Percentiles rank a stretch among this genome's conserved stretches.
phyloP scores from a whole-genome alignment of 2,888 invertebrate genomes.

The Lepidochrysops patricia region DNA sequence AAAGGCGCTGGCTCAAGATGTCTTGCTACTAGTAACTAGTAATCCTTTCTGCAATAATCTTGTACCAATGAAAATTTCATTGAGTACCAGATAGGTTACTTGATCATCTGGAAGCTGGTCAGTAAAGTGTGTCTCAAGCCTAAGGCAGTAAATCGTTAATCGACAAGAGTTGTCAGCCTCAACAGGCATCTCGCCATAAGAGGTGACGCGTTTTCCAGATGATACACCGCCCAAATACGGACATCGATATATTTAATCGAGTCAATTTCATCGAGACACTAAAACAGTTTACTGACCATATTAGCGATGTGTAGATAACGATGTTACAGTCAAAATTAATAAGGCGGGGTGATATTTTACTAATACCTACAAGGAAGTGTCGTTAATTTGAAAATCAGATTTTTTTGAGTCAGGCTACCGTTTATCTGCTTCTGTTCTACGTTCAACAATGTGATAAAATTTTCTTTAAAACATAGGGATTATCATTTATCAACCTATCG shows the following conservation, averaged over 20 bases:
- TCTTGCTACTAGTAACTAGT: too few species aligned
- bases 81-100: too few species aligned
- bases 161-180: slow-evolving; percentile 23
- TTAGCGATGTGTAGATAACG: slow-evolving; percentile 28
- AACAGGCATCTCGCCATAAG: slow-evolving; percentile 32
- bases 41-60: too few species aligned
- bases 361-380: not conserved
- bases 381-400: not conserved
- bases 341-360: not conserved
- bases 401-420: not conserved
- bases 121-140: not conserved
- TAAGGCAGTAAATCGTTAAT: slow-evolving; percentile 24
- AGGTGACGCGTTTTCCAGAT: slow-evolving; percentile 36
- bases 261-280: slow-evolving; percentile 28
- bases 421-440: not conserved
- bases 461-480: not conserved
- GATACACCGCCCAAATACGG: slow-evolving; percentile 35
- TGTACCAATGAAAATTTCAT: too few species aligned
- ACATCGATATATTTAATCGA: slow-evolving; percentile 49
- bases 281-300: slow-evolving; percentile 41
- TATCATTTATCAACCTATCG: too few species aligned
- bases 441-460: not conserved
- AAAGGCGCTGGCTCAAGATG: too few species aligned
- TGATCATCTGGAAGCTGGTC: too few species aligned
- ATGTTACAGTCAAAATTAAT: slow-evolving; percentile 20